phyloP scores from a whole-genome alignment of 2,888 invertebrate species.

The Eilema griseolum region DNA sequence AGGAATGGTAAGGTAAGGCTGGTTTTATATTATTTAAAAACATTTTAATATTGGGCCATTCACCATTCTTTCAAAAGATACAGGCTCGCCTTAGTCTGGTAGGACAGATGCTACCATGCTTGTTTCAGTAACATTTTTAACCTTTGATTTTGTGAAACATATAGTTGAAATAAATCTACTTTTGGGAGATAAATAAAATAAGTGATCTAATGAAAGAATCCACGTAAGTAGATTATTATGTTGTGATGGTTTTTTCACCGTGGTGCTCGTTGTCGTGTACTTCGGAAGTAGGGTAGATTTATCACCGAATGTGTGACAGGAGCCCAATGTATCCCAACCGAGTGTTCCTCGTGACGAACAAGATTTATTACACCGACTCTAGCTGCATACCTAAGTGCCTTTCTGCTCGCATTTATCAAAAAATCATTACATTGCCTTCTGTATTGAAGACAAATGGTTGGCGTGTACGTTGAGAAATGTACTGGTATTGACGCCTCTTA shows the following conservation, averaged over 20 bases:
- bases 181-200: no score
- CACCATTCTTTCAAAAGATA: no score
- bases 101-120: no score
- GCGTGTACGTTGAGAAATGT: slow-evolving; percentile 39
- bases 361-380: slow-evolving; percentile 63
- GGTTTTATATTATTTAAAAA: no score
- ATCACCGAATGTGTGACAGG: slow-evolving; percentile 60
- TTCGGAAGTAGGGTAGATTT: slow-evolving; percentile 58
- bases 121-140: no score
- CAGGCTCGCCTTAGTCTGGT: no score
- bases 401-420: slow-evolving; percentile 58
- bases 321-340: slow-evolving; percentile 57
- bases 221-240: slow-evolving; percentile 21
- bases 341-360: slow-evolving; percentile 62
- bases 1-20: no score
- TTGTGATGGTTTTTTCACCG: slow-evolving; percentile 62
- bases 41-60: no score
- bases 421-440: slow-evolving; percentile 56
- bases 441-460: slow-evolving; percentile 42
- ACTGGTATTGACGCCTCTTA: slow-evolving; percentile 37
- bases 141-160: no score
- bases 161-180: no score
- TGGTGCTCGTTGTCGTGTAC: slow-evolving; percentile 37
- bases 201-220: no score
- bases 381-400: slow-evolving; percentile 59